Conservation (phyloP, 2,888 invertebrate genomes). For the Eilema caniola region DNA sequence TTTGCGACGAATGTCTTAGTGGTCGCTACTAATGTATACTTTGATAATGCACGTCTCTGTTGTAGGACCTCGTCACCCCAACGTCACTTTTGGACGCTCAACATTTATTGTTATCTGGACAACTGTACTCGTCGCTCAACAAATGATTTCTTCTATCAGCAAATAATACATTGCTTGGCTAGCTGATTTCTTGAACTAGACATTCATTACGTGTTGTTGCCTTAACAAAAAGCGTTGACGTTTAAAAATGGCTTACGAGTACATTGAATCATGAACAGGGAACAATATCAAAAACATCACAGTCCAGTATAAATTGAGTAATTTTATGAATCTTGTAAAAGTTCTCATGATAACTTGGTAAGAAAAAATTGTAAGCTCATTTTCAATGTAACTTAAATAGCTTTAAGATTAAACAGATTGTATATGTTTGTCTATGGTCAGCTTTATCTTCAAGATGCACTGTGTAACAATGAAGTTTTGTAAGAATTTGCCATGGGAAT, state of each 20-base stretch:
- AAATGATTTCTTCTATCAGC: neutral
- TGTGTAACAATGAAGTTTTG: conserved; percentile 29
- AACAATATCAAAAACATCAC: conserved; percentile 25
- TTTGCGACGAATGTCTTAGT: conserved; percentile 57
- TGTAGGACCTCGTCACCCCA: conserved; percentile 19
- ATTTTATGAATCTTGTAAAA: conserved; percentile 18
- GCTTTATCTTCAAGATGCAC: conserved; percentile 49
- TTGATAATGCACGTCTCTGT: conserved; percentile 72
- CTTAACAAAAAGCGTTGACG: conserved; percentile 14
- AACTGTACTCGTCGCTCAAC: neutral
- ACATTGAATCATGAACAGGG: conserved; percentile 25
- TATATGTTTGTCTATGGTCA: conserved; percentile 43
- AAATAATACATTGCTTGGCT: neutral
- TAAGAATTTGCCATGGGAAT: conserved; percentile 38
- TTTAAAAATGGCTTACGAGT: conserved; percentile 7
- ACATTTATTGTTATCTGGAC: neutral
- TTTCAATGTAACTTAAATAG: conserved; percentile 49
- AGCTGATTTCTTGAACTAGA: neutral
- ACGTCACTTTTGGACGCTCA: conserved; percentile 6
- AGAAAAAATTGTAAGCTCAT: conserved; percentile 35
- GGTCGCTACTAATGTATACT: conserved; percentile 63
- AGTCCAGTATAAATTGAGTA: conserved; percentile 38
- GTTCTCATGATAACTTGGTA: conserved; percentile 29
- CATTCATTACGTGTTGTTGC: neutral
- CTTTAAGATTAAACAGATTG: conserved; percentile 44